Conservation (phyloP, 2,113 vertebrate species). For the Acinonyx jubatus region DNA sequence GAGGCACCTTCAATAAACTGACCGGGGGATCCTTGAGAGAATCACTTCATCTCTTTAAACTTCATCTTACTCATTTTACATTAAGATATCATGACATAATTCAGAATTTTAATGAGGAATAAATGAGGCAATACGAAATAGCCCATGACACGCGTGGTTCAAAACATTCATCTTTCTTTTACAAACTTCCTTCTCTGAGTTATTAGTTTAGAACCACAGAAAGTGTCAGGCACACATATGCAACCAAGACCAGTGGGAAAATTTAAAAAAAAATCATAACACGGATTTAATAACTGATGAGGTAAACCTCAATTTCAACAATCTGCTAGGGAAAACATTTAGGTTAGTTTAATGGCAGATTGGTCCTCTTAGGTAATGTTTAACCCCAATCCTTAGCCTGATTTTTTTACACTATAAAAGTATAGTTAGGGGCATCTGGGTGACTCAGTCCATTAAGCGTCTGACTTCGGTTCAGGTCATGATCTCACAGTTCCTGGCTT, state of each 20-base stretch:
- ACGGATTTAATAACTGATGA: not conserved
- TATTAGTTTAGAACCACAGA: not conserved
- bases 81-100: not conserved
- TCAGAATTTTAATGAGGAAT: not conserved
- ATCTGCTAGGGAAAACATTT: not conserved
- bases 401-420: not conserved
- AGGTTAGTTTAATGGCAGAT: not conserved
- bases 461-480: too few relatives aligned
- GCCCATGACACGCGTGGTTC: not conserved
- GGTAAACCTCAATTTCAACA: not conserved
- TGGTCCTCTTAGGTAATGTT: not conserved
- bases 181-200: not conserved
- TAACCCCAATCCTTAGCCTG: not conserved
- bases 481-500: too few relatives aligned
- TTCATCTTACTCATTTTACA: not conserved
- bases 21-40: rapidly evolving
- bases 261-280: not conserved
- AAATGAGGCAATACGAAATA: not conserved
- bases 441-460: too few relatives aligned
- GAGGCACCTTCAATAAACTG: not conserved
- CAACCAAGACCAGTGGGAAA: not conserved
- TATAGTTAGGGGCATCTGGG: not conserved
- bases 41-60: not conserved
- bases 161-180: not conserved
- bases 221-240: not conserved